Evolutionary conservation across 1,140 invertebrate species (phyloP).

Genomic region (Drosophila micromelanica): DNA sequence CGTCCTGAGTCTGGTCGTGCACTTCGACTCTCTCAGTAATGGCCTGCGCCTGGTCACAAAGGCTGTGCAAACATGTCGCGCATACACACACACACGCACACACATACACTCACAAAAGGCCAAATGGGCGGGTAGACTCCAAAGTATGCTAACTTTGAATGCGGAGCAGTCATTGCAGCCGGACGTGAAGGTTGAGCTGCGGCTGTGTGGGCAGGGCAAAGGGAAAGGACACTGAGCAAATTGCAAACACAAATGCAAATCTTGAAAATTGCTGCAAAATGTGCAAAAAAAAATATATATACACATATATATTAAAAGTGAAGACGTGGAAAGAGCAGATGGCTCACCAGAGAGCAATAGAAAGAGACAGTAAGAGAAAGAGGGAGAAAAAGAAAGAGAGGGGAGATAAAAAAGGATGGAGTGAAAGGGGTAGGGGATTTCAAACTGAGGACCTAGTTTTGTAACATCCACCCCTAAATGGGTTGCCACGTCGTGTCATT

Average conservation of each 20-base stretch:
- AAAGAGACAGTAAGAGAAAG: too few relatives aligned
- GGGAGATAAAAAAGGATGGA: background rate
- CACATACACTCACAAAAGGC: conserved; percentile 7
- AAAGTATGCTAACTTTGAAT: conserved; percentile 34
- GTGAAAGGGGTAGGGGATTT: background rate
- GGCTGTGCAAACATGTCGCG: conserved; percentile 36
- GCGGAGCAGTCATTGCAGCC: conserved; percentile 1
- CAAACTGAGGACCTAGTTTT: background rate
- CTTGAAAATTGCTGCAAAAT: conserved; percentile 42
- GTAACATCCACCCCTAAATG: background rate
- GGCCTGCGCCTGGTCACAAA: conserved; percentile 45
- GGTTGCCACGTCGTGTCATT: too few relatives aligned
- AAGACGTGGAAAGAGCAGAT: conserved; percentile 12
- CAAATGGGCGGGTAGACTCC: conserved; percentile 4
- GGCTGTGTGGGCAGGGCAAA: background rate
- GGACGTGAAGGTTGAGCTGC: conserved; percentile 3
- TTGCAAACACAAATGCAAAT: conserved; percentile 37
- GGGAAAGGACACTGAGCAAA: conserved; percentile 35
- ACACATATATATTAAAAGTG: conserved; percentile 8
- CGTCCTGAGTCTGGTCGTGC: conserved; percentile 28
- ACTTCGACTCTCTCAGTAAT: conserved; percentile 22
- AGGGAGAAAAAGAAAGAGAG: too few relatives aligned
- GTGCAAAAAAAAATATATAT: conserved; percentile 36
- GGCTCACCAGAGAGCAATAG: background rate
- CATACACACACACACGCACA: conserved; percentile 10